These are phyloP conservation scores for Sphaeridia pumilis DNA, from an alignment of 2,888 invertebrate species.

Conservation along the genomic window DNA sequence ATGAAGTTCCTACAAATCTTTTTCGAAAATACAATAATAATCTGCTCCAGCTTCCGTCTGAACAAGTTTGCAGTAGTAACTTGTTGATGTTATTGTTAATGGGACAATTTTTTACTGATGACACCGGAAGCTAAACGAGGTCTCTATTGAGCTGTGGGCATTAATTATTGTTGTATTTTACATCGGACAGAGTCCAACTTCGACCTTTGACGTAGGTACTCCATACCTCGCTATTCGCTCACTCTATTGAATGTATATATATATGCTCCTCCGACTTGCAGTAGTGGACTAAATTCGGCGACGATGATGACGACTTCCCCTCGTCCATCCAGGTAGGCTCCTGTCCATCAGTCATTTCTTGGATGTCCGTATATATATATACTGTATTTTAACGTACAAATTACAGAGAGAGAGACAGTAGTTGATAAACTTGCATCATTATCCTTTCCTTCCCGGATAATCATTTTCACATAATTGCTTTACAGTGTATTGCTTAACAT, in stretches of 20 bases:
- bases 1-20: conserved; percentile 19
- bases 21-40: conserved; percentile 5
- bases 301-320: too few relatives aligned
- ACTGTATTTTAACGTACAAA: too few relatives aligned
- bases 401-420: too few relatives aligned
- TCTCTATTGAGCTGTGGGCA: conserved; percentile 2
- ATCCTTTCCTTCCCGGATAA: too few relatives aligned
- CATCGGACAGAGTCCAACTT: not conserved
- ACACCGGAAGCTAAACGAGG: not conserved
- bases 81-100: too few relatives aligned
- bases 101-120: not conserved
- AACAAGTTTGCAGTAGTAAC: not conserved
- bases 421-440: too few relatives aligned
- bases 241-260: conserved; percentile 6
- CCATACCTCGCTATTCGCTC: conserved; percentile 21
- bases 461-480: too few relatives aligned
- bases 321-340: too few relatives aligned
- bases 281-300: not conserved
- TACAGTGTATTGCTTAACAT: too few relatives aligned
- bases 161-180: conserved; percentile 1
- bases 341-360: too few relatives aligned
- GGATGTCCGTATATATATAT: too few relatives aligned
- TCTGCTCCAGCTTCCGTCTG: not conserved
- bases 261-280: not conserved
- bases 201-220: conserved; percentile 13